Percentiles rank a stretch among this genome's conserved stretches.
Evolutionary conservation across 2,797 vertebrate genomes (phyloP).

Genomic region (Bryconaethiops microstoma): DNA sequence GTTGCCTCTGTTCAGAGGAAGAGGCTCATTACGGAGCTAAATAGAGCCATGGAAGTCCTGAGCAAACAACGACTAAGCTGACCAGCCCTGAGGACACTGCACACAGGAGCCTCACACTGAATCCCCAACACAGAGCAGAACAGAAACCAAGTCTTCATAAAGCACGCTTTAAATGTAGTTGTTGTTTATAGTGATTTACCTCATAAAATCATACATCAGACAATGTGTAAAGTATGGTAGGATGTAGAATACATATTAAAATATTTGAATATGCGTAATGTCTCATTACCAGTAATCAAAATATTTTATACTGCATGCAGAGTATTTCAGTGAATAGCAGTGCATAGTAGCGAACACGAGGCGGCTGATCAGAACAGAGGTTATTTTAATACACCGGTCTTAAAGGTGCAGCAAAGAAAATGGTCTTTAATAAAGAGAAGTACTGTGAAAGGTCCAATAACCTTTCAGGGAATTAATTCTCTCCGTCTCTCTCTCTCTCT

Average conservation of each 20-base stretch:
- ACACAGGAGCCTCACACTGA: neutral
- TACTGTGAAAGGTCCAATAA: neutral
- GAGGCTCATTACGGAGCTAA: slow-evolving; percentile 36
- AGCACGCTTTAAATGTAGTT: neutral
- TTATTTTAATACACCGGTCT: too few species aligned
- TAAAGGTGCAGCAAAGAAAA: neutral
- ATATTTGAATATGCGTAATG: too few species aligned
- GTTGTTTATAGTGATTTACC: too few species aligned
- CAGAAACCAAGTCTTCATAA: neutral
- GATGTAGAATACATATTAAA: too few species aligned
- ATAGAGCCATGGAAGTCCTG: slow-evolving; percentile 19
- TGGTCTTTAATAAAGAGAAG: neutral
- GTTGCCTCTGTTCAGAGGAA: slow-evolving; percentile 19
- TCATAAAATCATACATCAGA: too few species aligned
- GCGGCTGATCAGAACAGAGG: too few species aligned
- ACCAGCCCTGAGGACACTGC: neutral
- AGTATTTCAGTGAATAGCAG: too few species aligned
- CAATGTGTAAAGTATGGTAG: too few species aligned
- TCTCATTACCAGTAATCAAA: too few species aligned
- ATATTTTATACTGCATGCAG: too few species aligned
- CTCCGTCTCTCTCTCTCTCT: neutral
- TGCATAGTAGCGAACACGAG: too few species aligned
- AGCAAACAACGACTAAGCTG: slow-evolving; percentile 30
- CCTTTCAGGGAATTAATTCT: neutral
- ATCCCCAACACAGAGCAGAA: neutral